Conservation (phyloP, 2,888 invertebrate genomes). For the Corbicula japonica region DNA sequence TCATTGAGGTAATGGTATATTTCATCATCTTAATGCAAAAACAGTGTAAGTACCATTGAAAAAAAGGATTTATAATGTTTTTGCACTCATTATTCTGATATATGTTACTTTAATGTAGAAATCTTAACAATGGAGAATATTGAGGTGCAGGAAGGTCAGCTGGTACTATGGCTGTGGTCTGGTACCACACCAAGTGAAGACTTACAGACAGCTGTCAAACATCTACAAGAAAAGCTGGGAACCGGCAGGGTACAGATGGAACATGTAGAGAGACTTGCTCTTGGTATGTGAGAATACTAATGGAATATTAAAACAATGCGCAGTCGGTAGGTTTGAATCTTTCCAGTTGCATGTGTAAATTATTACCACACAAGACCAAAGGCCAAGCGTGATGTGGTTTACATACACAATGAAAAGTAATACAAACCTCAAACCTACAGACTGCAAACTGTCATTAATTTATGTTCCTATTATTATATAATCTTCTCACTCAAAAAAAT, state of each 20-base stretch:
- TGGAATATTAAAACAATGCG: too few species aligned
- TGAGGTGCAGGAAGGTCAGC: constrained; percentile 67
- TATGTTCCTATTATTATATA: too few species aligned
- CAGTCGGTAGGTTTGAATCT: too few species aligned
- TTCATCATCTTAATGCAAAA: not conserved
- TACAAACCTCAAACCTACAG: too few species aligned
- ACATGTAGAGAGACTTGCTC: constrained; percentile 79
- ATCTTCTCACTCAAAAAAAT: too few species aligned
- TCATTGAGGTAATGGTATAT: too few species aligned
- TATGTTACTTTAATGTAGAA: not conserved
- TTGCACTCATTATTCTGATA: not conserved
- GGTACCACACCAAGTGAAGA: constrained; percentile 72
- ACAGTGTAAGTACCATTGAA: not conserved
- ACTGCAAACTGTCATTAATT: too few species aligned
- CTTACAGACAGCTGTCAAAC: constrained; percentile 73
- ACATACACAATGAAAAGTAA: too few species aligned
- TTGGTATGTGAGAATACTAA: too few species aligned
- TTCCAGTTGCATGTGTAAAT: too few species aligned
- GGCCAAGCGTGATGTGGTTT: too few species aligned
- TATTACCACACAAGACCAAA: too few species aligned
- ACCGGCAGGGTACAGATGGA: constrained; percentile 81
- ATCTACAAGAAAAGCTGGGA: constrained; percentile 71
- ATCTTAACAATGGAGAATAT: constrained; percentile 65
- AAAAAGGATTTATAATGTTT: not conserved
- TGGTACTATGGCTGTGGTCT: constrained; percentile 80